These are phyloP conservation scores for Thomomys bottae DNA, from an alignment of 2,113 vertebrate species.

Conservation along the genomic window DNA sequence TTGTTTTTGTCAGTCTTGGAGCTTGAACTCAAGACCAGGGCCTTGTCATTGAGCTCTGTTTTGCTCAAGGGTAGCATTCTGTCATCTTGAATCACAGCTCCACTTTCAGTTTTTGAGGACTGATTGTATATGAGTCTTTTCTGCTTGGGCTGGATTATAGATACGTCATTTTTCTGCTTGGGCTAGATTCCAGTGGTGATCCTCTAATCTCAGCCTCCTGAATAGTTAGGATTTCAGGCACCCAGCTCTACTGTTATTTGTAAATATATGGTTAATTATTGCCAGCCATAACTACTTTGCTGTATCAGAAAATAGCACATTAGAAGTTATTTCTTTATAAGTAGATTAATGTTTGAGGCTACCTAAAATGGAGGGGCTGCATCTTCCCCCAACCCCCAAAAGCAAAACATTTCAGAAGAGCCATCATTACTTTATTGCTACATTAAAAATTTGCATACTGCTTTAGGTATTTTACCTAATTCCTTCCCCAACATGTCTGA, in stretches of 20 bases:
- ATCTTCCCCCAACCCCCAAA: background rate
- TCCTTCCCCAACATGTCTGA: background rate
- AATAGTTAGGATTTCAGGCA: no score
- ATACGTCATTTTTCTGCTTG: no score
- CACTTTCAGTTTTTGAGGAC: no score
- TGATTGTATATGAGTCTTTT: no score
- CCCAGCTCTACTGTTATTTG: background rate
- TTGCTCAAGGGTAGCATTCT: no score
- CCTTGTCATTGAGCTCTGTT: no score
- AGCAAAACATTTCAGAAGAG: background rate
- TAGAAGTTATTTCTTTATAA: background rate
- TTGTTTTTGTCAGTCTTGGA: no score
- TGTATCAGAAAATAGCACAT: background rate
- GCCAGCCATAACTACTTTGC: background rate
- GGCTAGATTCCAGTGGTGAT: no score
- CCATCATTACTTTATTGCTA: background rate
- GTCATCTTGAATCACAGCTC: no score
- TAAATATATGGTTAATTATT: background rate
- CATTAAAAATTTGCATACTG: background rate
- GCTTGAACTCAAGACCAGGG: no score
- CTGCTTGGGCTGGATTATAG: no score
- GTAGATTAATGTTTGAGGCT: background rate
- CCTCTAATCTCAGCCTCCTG: no score
- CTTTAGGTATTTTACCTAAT: conserved; percentile 2
- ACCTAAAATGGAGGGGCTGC: background rate